phyloP scores from a whole-genome alignment of 2,113 vertebrate genomes.

The Labrus mixtus region DNA sequence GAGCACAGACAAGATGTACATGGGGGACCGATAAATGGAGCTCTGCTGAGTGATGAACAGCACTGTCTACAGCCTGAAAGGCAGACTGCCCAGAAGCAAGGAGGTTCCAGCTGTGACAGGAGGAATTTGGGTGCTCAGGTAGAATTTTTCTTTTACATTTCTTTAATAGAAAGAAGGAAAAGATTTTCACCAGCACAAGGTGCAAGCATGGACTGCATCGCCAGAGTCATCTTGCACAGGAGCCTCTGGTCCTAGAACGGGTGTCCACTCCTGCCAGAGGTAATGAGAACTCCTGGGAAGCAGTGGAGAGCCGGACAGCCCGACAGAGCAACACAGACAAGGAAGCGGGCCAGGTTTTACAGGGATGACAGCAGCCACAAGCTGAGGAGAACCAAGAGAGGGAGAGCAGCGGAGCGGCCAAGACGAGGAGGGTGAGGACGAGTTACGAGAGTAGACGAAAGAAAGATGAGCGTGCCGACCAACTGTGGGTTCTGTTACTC shows the following conservation, averaged over 20 bases:
- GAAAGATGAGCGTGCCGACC: slow-evolving; percentile 83
- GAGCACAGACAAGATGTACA: slow-evolving; percentile 49
- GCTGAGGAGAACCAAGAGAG: slow-evolving; percentile 68
- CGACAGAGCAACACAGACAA: slow-evolving; percentile 51
- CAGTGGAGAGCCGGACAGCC: slow-evolving; percentile 60
- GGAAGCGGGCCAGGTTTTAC: slow-evolving; percentile 45
- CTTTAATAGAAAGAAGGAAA: not conserved
- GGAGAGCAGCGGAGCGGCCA: slow-evolving; percentile 44
- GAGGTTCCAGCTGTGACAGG: not conserved
- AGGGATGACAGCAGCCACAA: slow-evolving; percentile 64
- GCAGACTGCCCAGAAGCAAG: slow-evolving; percentile 17
- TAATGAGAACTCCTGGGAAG: slow-evolving; percentile 69
- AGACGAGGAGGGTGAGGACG: slow-evolving; percentile 69
- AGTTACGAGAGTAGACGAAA: slow-evolving; percentile 44
- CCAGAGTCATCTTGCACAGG: slow-evolving; percentile 3
- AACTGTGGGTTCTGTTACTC: slow-evolving; percentile 77
- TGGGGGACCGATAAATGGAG: slow-evolving; percentile 49
- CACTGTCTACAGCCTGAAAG: slow-evolving; percentile 13
- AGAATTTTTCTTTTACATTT: slow-evolving; percentile 12
- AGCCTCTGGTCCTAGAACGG: slow-evolving; percentile 46
- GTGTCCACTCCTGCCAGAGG: slow-evolving; percentile 45
- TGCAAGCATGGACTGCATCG: slow-evolving; percentile 29
- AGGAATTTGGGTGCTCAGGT: slow-evolving; percentile 36
- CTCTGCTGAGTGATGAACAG: slow-evolving; percentile 53
- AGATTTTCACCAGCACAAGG: slow-evolving; percentile 5